phyloP scores from a whole-genome alignment of 2,797 vertebrate species.

The Alectoris magna region DNA sequence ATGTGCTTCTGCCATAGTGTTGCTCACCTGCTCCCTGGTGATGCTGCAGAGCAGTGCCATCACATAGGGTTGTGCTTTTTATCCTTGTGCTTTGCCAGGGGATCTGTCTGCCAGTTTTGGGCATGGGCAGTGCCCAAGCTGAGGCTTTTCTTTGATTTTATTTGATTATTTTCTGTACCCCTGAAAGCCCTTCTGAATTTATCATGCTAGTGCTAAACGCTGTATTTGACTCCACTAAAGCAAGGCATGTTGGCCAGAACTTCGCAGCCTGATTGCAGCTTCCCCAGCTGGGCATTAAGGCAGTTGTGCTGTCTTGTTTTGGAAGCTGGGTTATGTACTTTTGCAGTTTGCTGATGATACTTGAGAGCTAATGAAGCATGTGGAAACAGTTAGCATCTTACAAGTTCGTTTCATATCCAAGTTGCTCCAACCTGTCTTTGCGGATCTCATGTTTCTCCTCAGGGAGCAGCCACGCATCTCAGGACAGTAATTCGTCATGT shows the following conservation, averaged over 20 bases:
- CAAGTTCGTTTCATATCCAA: accelerated
- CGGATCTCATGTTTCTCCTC: not conserved
- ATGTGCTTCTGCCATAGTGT: not conserved
- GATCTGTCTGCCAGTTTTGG: accelerated
- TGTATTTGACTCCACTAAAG: not conserved
- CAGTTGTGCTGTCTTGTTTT: not conserved
- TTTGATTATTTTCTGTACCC: not conserved
- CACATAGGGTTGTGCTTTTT: not conserved
- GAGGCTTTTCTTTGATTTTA: not conserved
- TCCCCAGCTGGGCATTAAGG: not conserved
- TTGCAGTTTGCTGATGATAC: not conserved
- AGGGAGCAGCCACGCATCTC: slow-evolving; percentile 82
- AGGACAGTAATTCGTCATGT: slow-evolving; percentile 52
- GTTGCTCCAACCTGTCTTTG: not conserved
- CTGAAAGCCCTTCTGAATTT: not conserved
- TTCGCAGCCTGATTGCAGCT: not conserved
- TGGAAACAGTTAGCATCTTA: not conserved
- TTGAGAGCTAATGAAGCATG: not conserved
- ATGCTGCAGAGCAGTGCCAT: accelerated
- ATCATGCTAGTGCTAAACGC: accelerated
- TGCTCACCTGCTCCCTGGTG: accelerated
- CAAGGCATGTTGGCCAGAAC: not conserved
- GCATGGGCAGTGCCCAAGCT: not conserved
- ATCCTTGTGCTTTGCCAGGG: not conserved
- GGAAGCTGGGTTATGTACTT: not conserved